Conservation (phyloP, 2,888 invertebrate species). For the Agelastica alni region DNA sequence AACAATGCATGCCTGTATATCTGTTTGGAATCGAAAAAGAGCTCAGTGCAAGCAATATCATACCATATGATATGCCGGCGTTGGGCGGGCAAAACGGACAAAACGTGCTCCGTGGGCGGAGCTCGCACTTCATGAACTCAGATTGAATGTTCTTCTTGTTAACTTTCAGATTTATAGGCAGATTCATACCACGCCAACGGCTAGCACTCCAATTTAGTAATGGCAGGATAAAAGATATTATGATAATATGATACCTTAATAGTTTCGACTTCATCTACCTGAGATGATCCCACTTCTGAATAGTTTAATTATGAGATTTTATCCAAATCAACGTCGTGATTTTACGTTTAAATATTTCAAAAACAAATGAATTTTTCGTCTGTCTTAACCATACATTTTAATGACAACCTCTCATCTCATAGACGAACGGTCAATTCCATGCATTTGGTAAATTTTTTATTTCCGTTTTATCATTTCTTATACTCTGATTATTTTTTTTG, state of each 20-base stretch:
- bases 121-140: slow-evolving; percentile 53
- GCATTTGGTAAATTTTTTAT: too few species aligned
- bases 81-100: slow-evolving; percentile 51
- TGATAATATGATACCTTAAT: slow-evolving; percentile 27
- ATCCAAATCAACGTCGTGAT: slow-evolving; percentile 17
- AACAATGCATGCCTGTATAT: slow-evolving; percentile 41
- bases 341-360: too few species aligned
- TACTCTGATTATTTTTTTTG: too few species aligned
- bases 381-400: too few species aligned
- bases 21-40: slow-evolving; percentile 38
- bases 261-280: slow-evolving; percentile 33
- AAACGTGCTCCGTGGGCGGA: slow-evolving; percentile 55
- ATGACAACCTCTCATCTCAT: too few species aligned
- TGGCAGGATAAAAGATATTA: slow-evolving; percentile 34
- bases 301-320: slow-evolving; percentile 31
- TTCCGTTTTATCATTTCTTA: too few species aligned
- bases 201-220: slow-evolving; percentile 42
- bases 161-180: slow-evolving; percentile 56
- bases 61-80: slow-evolving; percentile 55
- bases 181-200: slow-evolving; percentile 35
- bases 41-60: slow-evolving; percentile 38
- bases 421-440: too few species aligned
- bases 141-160: slow-evolving; percentile 55
- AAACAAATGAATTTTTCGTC: too few species aligned
- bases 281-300: slow-evolving; percentile 24